Conservation (phyloP, 2,113 vertebrate species). For the Microtus pennsylvanicus region DNA sequence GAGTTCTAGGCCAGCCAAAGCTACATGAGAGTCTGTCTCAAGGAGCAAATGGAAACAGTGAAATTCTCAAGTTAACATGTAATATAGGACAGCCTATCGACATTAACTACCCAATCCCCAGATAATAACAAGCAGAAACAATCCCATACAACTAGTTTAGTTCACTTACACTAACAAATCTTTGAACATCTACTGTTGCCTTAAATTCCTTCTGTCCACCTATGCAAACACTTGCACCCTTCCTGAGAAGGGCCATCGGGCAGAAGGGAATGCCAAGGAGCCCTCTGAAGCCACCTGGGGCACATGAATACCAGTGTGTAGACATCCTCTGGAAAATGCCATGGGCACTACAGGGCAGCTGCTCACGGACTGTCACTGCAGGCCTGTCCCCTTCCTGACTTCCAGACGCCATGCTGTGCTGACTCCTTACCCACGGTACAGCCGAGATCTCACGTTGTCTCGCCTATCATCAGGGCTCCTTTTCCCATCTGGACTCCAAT, state of each 20-base stretch:
- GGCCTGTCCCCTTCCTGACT: not conserved
- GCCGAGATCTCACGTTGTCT: not conserved
- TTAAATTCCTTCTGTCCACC: not conserved
- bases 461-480: not conserved
- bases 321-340: not conserved
- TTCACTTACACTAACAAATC: too few relatives aligned
- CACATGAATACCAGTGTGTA: too few relatives aligned
- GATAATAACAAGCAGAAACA: not conserved
- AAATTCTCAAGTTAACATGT: not conserved
- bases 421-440: not conserved
- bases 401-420: too few relatives aligned
- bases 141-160: not conserved
- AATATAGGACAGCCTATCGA: not conserved
- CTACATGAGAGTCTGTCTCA: not conserved
- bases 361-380: not conserved
- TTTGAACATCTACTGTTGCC: not conserved
- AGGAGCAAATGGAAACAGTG: not conserved
- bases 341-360: not conserved
- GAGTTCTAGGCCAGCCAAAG: not conserved
- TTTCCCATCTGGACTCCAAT: not conserved
- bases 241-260: not conserved
- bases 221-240: not conserved
- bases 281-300: not conserved
- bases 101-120: not conserved
- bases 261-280: not conserved